Base-by-base conservation (phyloP, 2,797 vertebrate species). In the Pantherophis vulpinus region DNA sequence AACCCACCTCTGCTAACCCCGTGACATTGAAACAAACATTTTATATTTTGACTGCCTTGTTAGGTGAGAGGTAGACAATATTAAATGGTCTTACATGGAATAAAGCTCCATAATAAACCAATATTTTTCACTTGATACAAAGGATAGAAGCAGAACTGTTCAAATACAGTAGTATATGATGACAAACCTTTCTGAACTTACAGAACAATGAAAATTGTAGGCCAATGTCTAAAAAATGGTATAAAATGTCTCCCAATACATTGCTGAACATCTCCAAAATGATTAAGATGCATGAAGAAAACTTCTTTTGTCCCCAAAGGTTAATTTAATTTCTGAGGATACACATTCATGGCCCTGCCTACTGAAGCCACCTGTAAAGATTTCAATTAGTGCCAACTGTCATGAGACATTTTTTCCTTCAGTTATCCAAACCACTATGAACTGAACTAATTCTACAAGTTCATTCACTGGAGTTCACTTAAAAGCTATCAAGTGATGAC, bases 401-500 rank as follows among this genome's bases (percentile, higher is more conserved):
- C 51, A 86, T 58, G 87, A 60, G 87, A 6, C 29, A 23, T 86
- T 27, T 74, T 83, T 51, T 27, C 32, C 27, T 23, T 25, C 63
- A 58, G 27, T 89, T 66, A 74, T 60, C 37, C n/a, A 55, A 90
- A 74, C 91, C 88, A 90, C 61, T 90, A 87, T 42, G 37, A 90
- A 74, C 74, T 92, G 61, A 42, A 60, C 79, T 90, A 90, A 94
- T 94, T 94, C 87, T 74, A 60, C 61, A 87, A 90, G 61, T 87
- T 74, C 93, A 90, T 90, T 89, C 51, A 63, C 90, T 93, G 86
- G n/a, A 90, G 83, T 92, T 90, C 93, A 94, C 88, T 92, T 94
- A 90, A 92, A 94, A 90, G 37, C 88, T 90, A 94, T 87, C 88
- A 94, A 92, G 79, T 87, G 54, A 55, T 90, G 60, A 90, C 61